A percentile compares a stretch with the other conserved stretches of the same genome.
Conservation (phyloP, 2,113 vertebrate genomes). For the Dolichallabes microphthalmus region DNA sequence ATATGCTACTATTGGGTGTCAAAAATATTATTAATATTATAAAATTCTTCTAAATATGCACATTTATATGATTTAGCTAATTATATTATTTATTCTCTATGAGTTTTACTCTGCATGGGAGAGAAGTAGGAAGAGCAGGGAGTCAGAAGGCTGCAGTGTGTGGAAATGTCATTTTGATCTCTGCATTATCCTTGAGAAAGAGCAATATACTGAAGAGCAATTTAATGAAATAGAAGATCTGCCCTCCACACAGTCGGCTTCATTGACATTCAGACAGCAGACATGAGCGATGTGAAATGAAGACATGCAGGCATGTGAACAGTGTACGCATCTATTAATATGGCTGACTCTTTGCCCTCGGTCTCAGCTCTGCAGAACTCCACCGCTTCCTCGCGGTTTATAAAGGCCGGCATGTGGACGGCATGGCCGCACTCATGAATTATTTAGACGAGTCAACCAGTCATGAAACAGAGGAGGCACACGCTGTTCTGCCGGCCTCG, state of each 20-base stretch:
- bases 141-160: background rate
- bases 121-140: no score
- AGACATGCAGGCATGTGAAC: constrained; percentile 32
- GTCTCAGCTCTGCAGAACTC: background rate
- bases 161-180: constrained; percentile 43
- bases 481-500: constrained; percentile 1
- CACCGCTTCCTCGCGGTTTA: background rate
- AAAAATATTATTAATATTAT: no score
- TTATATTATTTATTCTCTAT: background rate
- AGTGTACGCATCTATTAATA: constrained; percentile 23
- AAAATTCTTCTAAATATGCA: no score
- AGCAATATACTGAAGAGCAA: constrained; percentile 36
- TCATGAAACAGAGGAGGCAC: background rate
- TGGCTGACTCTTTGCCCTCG: background rate
- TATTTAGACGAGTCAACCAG: constrained; percentile 31
- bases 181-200: constrained; percentile 36
- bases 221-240: constrained; percentile 28
- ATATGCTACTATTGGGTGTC: no score
- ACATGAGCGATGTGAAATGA: constrained; percentile 2
- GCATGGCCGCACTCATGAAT: constrained; percentile 5
- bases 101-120: background rate
- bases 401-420: background rate
- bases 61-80: no score
- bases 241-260: background rate
- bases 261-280: constrained; percentile 26